Base-by-base conservation (phyloP, 2,888 invertebrate genomes). In the Smittia aterrima region DNA sequence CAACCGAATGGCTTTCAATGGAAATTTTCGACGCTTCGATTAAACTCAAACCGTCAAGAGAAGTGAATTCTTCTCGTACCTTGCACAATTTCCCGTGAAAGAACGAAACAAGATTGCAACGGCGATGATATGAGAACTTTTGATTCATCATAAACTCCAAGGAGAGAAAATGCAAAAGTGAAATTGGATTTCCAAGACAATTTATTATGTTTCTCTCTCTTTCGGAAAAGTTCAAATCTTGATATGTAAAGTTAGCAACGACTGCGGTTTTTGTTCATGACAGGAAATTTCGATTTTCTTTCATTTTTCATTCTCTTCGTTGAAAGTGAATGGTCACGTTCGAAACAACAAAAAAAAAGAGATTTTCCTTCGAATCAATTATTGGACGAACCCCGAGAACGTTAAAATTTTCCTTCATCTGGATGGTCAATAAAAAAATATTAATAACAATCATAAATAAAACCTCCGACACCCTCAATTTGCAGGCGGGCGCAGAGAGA, bases 381-480 rank as follows among this genome's bases (percentile, higher is more conserved):
- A 32, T 32, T 32, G 32, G 32, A 32, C 3, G 9, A 32, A 32
- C 32, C 9, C 32, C 9, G 32, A 32, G 72, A 20, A n/a, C n/a
- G n/a, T n/a, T n/a, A n/a, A 72, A 72, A 62, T 72, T 62, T 58
- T 20, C 20, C 53, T 72, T 62, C 58, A 62, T 72, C 72, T 72
- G 72, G 72, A 72, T 72, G 22, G 38, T 1, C 62, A 27, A 38
- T 62, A 72, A 72, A 71, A n/a, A n/a, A 72, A 62, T 62, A 38
- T 72, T 72, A 62, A 62, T 72, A 40, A 38, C 32, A 72, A 72
- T 66, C 53, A 72, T 62, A 62, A 71, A 54, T 71, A 72, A n/a
- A n/a, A 62, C 38, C 16, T 20, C 40, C 38, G 27, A 62, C 62
- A 38, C 72, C 72, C 72, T 72, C 72, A 62, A 72, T 72, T 62